Evolutionary conservation across 2,888 invertebrate genomes (phyloP), one percentile per base, ranked within the genome.

Genomic region (Allygus modestus): DNA sequence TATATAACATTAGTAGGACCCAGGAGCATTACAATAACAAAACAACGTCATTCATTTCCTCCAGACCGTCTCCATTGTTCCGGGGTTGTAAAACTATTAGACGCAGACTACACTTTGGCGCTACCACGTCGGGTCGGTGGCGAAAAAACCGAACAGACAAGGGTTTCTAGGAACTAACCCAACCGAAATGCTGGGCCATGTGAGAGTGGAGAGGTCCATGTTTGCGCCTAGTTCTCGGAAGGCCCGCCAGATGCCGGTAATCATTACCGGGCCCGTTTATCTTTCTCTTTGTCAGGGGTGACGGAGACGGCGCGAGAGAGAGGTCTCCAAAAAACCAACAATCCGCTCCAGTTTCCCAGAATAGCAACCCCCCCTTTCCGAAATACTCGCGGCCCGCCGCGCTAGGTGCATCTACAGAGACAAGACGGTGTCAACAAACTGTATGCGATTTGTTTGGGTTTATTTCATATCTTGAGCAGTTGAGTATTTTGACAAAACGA

Each of bases 271-370:
- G 7, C n/a, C 31, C 41, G 43, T 73, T 73, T 73, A 73, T 73
- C 73, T 73, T 43, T 11, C 37, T 43, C 73, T 73, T 69, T 73
- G 73, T 73, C 73, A 69, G 33, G 51, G 51, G 26, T n/a, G n/a
- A n/a, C 26, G 23, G 69, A 31, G 33, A 37, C 69, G 33, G 23
- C 69, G 69, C 1, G 61, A 58, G 51, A n/a, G n/a, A 51, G 31
- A 17, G 12, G 23, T 23, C 73, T 73, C 73, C 41, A 73, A 73
- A 73, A 73, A 73, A 73, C 73, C 73, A 73, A 73, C 73, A 73
- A 41, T 41, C 73, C 73, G 73, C 73, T 73, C 73, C 73, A 73
- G 73, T 73, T 73, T 73, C 73, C 41, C 11, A 73, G 73, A 73
- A 73, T 73, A 73, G 43, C 73, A 46, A 28, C 61, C 4, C 17